Base-by-base conservation (phyloP, 2,888 invertebrate species). In the Ecdyonurus torrentis region DNA sequence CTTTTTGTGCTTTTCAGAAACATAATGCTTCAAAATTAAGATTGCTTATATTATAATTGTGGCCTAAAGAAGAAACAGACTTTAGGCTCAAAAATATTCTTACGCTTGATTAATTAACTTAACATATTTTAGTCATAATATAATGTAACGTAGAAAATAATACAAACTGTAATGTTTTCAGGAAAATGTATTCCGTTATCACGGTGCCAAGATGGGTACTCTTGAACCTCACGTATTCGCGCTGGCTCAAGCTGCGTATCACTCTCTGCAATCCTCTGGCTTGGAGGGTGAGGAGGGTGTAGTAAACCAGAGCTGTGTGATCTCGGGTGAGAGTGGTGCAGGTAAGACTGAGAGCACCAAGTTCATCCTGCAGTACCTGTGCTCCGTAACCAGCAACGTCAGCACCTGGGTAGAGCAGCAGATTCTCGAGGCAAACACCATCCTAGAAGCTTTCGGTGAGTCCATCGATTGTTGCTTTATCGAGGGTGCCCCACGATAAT, bases 351-450 rank as follows among this genome's bases (percentile, higher is more conserved):
- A 94, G 75, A 91, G 90, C 61, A 94, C 93, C 2, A 91, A 93
- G 74, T 85, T 93, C 71, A 91, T 94, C 68, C 79, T 94, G 66
- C 92, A 93, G 75, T 94, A 93, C 76, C 78, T 94, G 62, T 94
- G 93, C 75, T 89, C 91, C 18, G 91, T 93, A 5, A 89, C 89
- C 5, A 85, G 85, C 68, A 85, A 87, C 70, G 86, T 86, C 50
- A 86, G 86, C 65, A 89, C 92, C 1, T 94, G 93, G 93, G 90
- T 93, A n/a, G 92, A 94, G 72, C 92, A 94, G 73, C 93, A 94
- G 78, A 94, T 94, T 69, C 80, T 94, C 23, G 94, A 94, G 74
- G 93, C 93, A 3, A 93, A 94, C 73, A 93, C 92, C 18, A 91
- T 94, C 67, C 78, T 94, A 59, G 93, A 94, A 77, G 91, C 93